Conservation (phyloP, 2,113 vertebrate species). For the Clarias batrachus region DNA sequence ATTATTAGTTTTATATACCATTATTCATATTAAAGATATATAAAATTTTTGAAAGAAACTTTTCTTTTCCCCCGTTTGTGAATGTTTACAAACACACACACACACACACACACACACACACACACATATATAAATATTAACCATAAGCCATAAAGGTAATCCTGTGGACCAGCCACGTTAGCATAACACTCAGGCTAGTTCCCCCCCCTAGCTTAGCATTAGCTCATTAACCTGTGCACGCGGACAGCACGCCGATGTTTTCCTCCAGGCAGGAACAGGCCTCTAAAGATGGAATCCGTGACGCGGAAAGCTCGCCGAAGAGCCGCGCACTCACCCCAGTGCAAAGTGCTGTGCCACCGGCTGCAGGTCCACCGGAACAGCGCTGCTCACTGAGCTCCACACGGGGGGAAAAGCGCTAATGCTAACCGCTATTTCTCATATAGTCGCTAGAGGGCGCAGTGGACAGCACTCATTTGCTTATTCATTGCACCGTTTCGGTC, state of each 20-base stretch:
- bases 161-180: neutral
- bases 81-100: too few relatives aligned
- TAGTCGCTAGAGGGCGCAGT: neutral
- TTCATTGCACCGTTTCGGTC: neutral
- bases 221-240: conserved; percentile 22
- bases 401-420: neutral
- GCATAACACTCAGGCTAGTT: neutral
- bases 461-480: neutral
- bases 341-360: conserved; percentile 70
- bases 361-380: conserved; percentile 58
- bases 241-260: conserved; percentile 1
- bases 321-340: conserved; percentile 57
- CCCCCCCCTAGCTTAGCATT: neutral
- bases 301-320: conserved; percentile 27
- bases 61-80: too few relatives aligned
- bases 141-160: too few relatives aligned
- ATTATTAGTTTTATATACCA: neutral
- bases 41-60: too few relatives aligned
- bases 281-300: neutral
- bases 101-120: too few relatives aligned
- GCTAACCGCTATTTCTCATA: neutral
- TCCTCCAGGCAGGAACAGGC: neutral
- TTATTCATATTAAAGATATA: neutral
- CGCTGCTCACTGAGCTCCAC: neutral
- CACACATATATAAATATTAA: too few relatives aligned